These are phyloP conservation scores for Erethizon dorsatum DNA, from an alignment of 2,797 vertebrate genomes.

Conservation along the genomic window DNA sequence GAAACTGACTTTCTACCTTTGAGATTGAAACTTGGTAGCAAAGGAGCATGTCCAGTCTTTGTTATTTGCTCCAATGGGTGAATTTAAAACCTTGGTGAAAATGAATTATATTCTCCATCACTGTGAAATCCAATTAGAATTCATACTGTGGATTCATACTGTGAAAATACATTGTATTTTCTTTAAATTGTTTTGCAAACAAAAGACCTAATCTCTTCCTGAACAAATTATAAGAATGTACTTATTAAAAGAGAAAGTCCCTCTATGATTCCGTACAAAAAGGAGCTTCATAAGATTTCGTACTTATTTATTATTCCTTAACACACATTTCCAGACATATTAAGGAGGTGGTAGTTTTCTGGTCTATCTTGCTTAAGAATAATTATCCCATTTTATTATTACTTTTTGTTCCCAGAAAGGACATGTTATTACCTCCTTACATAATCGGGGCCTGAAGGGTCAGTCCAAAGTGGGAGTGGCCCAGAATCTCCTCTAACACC, in stretches of 20 bases:
- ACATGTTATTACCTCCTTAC: not conserved
- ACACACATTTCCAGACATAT: not conserved
- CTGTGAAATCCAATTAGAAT: constrained; percentile 40
- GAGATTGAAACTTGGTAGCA: not conserved
- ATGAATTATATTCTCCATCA: not conserved
- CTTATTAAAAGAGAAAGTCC: not conserved
- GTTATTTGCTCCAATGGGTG: not conserved
- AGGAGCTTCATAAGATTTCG: not conserved
- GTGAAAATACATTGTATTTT: not conserved
- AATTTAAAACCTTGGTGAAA: not conserved
- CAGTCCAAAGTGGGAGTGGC: not conserved
- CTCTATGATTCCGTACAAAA: not conserved
- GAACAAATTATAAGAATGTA: constrained; percentile 24
- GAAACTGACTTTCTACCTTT: not conserved
- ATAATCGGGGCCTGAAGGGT: not conserved
- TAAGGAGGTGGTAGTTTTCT: not conserved
- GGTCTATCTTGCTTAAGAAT: constrained; percentile 15
- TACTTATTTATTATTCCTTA: constrained; percentile 16
- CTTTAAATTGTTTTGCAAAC: not conserved
- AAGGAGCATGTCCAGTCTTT: not conserved
- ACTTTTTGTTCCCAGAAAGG: not conserved
- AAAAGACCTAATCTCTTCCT: constrained; percentile 1
- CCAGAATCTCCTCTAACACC: not conserved
- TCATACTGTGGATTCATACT: not conserved
- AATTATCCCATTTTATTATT: constrained; percentile 19